Conservation (phyloP, 53 echinoderm and acorn worm genomes). For the Paelopatides confundens region DNA sequence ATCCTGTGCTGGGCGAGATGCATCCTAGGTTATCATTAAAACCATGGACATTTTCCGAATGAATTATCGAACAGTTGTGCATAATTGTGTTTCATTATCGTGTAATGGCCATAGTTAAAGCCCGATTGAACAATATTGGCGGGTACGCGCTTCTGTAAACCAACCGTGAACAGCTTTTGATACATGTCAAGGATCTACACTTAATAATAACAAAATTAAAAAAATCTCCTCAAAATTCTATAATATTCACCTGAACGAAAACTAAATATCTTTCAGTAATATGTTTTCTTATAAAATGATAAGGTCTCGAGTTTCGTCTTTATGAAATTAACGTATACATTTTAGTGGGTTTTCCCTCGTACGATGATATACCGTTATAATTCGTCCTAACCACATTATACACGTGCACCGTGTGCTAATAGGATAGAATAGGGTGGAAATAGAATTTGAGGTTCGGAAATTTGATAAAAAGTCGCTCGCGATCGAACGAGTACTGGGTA, state of each 20-base stretch:
- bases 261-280: slow-evolving; percentile 11
- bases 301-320: slow-evolving; percentile 42
- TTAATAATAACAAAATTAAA: background rate
- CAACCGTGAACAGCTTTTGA: slow-evolving; percentile 2
- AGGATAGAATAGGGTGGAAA: slow-evolving; percentile 53
- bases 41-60: slow-evolving; percentile 38
- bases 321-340: slow-evolving; percentile 39
- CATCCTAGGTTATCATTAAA: slow-evolving; percentile 6
- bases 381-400: slow-evolving; percentile 52
- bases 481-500: slow-evolving; percentile 45
- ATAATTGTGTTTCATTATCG: slow-evolving; percentile 48
- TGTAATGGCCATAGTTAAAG: slow-evolving; percentile 48
- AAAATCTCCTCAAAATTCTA: background rate
- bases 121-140: slow-evolving; percentile 27
- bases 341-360: background rate
- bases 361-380: background rate
- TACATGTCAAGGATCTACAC: slow-evolving; percentile 14
- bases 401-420: slow-evolving; percentile 50
- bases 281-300: slow-evolving; percentile 25
- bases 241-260: background rate
- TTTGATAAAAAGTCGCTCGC: slow-evolving; percentile 56
- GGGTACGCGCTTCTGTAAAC: slow-evolving; percentile 26
- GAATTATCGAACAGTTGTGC: slow-evolving; percentile 40
- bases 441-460: slow-evolving; percentile 52
- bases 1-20: slow-evolving; percentile 7